Conservation (phyloP, 2,888 invertebrate species). For the Tyria jacobaeae region DNA sequence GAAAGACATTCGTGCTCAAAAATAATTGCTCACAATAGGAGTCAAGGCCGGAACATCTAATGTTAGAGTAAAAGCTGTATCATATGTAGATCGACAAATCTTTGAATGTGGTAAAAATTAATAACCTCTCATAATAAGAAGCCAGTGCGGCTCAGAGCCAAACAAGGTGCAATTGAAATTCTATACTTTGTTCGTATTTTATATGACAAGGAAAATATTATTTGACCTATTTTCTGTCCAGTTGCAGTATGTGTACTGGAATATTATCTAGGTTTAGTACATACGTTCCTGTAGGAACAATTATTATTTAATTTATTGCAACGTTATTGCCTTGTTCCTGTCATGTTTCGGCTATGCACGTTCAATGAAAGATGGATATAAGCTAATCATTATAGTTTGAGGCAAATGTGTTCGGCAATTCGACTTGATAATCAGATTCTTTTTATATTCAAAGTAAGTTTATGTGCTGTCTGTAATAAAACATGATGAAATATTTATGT, state of each 20-base stretch:
- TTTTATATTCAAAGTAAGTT: neutral
- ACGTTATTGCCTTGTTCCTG: slow-evolving; percentile 62
- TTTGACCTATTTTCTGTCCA: slow-evolving; percentile 16
- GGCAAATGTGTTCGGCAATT: neutral
- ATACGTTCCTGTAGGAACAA: slow-evolving; percentile 36
- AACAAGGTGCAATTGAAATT: no score
- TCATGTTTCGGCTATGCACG: slow-evolving; percentile 50
- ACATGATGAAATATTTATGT: no score
- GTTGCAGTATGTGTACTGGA: slow-evolving; percentile 24
- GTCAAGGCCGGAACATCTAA: no score
- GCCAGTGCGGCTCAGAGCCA: no score
- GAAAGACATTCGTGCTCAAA: no score
- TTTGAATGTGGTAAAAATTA: no score
- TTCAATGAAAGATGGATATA: slow-evolving; percentile 1
- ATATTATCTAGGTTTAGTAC: slow-evolving; percentile 39
- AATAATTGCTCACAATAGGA: no score
- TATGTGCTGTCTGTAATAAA: no score
- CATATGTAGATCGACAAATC: no score
- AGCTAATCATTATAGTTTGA: neutral
- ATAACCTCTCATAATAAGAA: no score
- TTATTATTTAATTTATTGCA: slow-evolving; percentile 55
- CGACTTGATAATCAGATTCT: neutral
- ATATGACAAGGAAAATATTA: neutral
- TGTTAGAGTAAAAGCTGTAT: no score
- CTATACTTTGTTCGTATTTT: no score